These are phyloP conservation scores for Loripinus fragilis DNA, from an alignment of 2,888 invertebrate species.

Conservation along the genomic window DNA sequence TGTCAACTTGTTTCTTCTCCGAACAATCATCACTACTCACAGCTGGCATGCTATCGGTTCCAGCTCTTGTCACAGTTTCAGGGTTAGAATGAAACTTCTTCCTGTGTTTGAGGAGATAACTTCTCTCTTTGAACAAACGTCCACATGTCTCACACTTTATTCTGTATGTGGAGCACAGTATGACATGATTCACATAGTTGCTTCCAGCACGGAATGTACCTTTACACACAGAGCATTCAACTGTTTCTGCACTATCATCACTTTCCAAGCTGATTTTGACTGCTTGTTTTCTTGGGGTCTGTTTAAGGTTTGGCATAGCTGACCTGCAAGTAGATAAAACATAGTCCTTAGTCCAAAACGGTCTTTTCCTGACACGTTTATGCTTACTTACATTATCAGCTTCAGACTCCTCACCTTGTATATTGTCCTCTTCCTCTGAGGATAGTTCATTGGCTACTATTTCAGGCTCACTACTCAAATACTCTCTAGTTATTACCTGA, in stretches of 20 bases:
- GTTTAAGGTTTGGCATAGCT: too few species aligned
- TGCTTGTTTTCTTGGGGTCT: too few species aligned
- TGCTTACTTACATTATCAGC: neutral
- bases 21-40: too few species aligned
- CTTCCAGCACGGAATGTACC: too few species aligned
- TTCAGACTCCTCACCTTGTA: neutral
- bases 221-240: neutral
- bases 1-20: too few species aligned
- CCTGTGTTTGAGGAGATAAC: too few species aligned
- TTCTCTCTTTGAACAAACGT: too few species aligned
- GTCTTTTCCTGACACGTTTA: neutral
- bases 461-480: neutral
- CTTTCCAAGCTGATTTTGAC: neutral
- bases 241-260: neutral
- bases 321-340: too few species aligned
- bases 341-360: too few species aligned
- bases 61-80: too few species aligned
- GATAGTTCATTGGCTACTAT: neutral
- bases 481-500: neutral
- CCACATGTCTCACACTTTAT: neutral
- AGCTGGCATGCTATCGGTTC: too few species aligned
- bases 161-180: neutral
- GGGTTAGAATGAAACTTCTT: too few species aligned
- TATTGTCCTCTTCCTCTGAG: neutral
- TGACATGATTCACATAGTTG: neutral